A percentile compares a stretch with the other conserved stretches of the same genome.
Conservation (phyloP, 2,888 invertebrate species). For the Andricus curvator region DNA sequence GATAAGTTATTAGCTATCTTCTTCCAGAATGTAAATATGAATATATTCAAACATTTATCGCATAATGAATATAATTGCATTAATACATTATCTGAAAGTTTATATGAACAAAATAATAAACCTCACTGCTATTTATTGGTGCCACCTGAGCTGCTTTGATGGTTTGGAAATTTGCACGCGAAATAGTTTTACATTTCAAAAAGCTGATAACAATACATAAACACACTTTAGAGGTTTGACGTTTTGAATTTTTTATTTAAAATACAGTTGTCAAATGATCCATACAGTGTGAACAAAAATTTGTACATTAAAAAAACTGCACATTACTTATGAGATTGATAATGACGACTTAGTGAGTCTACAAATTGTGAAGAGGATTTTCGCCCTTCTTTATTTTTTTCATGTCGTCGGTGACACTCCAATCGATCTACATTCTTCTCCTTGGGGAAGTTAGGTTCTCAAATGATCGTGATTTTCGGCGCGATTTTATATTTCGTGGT, state of each 20-base stretch:
- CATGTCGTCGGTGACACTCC: neutral
- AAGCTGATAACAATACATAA: neutral
- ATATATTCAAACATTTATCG: neutral
- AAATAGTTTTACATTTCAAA: neutral
- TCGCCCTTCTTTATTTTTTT: neutral
- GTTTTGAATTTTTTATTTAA: neutral
- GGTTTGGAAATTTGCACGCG: neutral
- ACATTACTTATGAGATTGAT: neutral
- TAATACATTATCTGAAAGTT: neutral
- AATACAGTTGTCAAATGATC: too few species aligned
- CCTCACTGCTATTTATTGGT: neutral
- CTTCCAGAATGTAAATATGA: neutral
- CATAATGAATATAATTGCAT: neutral
- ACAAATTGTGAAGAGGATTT: neutral
- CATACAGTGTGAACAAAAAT: neutral
- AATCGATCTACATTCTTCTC: neutral
- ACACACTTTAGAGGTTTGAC: neutral
- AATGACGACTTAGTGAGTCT: neutral
- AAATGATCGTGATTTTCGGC: conserved; percentile 69
- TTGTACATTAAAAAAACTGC: neutral
- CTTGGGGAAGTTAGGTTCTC: conserved; percentile 43
- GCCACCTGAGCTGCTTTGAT: neutral
- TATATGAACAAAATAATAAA: neutral
- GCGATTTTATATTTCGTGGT: conserved; percentile 70
- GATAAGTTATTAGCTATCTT: neutral